These are phyloP conservation scores for Stichopus chloronotus DNA, from an alignment of 35 echinoderm and acorn worm genomes.

Conservation along the genomic window DNA sequence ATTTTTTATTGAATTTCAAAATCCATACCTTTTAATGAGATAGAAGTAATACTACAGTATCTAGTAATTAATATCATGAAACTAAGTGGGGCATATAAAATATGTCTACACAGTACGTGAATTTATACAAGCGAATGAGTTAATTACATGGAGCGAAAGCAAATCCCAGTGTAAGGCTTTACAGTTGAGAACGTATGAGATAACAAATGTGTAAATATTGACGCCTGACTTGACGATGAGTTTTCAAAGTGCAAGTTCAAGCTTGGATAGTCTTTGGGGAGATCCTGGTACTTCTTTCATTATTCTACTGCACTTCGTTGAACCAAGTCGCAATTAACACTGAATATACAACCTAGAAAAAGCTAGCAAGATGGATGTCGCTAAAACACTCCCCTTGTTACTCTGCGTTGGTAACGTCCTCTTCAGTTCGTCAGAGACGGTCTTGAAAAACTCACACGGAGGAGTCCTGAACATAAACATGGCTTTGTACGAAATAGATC, in stretches of 20 bases:
- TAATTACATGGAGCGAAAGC: too few relatives aligned
- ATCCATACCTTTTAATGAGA: too few relatives aligned
- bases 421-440: not conserved
- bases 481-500: not conserved
- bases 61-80: too few relatives aligned
- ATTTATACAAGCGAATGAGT: too few relatives aligned
- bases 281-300: not conserved
- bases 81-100: too few relatives aligned
- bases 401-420: not conserved
- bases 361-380: not conserved
- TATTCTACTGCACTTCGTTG: not conserved
- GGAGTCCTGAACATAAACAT: not conserved
- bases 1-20: too few relatives aligned
- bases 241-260: not conserved
- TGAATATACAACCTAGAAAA: not conserved
- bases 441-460: not conserved
- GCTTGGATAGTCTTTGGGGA: not conserved
- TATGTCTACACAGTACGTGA: too few relatives aligned
- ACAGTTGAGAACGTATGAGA: too few relatives aligned
- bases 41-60: too few relatives aligned
- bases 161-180: too few relatives aligned
- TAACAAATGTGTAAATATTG: too few relatives aligned
- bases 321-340: not conserved
- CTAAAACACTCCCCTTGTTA: not conserved
- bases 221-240: too few relatives aligned